phyloP scores from a whole-genome alignment of 2,797 vertebrate genomes.

The Dendrocincla fuliginosa region DNA sequence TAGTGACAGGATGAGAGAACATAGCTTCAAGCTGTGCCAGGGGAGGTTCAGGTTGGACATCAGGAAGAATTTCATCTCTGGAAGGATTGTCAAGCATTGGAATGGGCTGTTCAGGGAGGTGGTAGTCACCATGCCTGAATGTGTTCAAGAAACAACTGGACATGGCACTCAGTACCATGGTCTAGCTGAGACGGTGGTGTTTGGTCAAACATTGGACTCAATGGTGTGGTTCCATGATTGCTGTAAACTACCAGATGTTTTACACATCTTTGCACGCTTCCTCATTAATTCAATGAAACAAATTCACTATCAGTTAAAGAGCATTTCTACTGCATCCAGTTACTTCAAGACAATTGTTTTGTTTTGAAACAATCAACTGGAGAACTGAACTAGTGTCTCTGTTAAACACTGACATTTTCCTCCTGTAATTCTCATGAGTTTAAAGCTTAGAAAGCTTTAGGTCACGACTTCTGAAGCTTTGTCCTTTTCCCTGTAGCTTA shows the following conservation, averaged over 20 bases:
- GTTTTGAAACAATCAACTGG: neutral
- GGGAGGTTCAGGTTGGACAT: neutral
- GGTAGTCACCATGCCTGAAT: neutral
- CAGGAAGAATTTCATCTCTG: neutral
- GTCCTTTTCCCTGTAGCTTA: neutral
- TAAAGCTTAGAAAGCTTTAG: neutral
- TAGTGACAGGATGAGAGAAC: neutral
- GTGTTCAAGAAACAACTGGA: neutral
- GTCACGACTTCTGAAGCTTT: neutral
- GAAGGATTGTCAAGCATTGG: neutral
- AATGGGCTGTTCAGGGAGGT: neutral
- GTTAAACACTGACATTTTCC: neutral
- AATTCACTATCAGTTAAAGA: neutral
- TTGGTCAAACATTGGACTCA: neutral
- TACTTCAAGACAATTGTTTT: neutral
- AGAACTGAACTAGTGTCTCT: neutral
- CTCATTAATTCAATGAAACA: neutral
- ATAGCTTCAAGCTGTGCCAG: neutral
- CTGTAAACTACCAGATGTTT: neutral
- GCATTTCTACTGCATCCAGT: neutral
- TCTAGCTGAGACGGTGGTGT: neutral
- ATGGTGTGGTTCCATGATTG: neutral
- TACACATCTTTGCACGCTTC: neutral
- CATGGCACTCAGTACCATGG: neutral
- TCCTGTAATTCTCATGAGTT: neutral